These are phyloP conservation scores for Ceyx melanurus DNA, from an alignment of 2,113 vertebrate species.

Conservation along the genomic window DNA sequence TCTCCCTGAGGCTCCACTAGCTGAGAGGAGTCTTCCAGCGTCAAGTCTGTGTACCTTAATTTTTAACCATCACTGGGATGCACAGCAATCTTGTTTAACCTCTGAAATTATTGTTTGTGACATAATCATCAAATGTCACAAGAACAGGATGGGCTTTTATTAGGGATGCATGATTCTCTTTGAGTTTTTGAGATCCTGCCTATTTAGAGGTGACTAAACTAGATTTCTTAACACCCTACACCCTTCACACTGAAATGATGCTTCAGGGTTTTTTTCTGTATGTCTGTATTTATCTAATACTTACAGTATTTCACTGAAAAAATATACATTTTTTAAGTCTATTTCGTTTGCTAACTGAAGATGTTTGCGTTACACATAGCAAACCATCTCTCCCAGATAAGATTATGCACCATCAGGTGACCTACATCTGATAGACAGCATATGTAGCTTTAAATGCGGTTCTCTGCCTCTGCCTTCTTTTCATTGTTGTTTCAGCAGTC, in stretches of 20 bases:
- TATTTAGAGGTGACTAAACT: not conserved
- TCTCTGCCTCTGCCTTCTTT: not conserved
- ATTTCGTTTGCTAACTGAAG: not conserved
- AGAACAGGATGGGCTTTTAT: not conserved
- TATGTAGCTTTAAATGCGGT: not conserved
- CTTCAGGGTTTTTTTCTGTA: not conserved
- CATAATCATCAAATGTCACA: not conserved
- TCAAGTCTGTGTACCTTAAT: slow-evolving; percentile 38
- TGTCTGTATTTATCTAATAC: not conserved
- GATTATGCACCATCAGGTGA: not conserved
- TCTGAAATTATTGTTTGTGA: slow-evolving; percentile 35
- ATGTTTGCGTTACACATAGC: not conserved
- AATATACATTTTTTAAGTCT: fast-evolving
- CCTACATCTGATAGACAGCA: not conserved
- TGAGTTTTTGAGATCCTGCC: not conserved
- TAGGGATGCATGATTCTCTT: not conserved
- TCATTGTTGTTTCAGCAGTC: not conserved
- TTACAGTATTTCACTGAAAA: not conserved
- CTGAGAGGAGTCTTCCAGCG: not conserved
- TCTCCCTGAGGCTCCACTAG: not conserved
- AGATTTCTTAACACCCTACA: not conserved
- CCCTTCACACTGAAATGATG: not conserved
- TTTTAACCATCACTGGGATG: not conserved
- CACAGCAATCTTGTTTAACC: slow-evolving; percentile 28
- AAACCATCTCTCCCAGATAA: not conserved